Evolutionary conservation across 2,113 vertebrate genomes (phyloP).

Genomic region (Microcebus tavaratra): DNA sequence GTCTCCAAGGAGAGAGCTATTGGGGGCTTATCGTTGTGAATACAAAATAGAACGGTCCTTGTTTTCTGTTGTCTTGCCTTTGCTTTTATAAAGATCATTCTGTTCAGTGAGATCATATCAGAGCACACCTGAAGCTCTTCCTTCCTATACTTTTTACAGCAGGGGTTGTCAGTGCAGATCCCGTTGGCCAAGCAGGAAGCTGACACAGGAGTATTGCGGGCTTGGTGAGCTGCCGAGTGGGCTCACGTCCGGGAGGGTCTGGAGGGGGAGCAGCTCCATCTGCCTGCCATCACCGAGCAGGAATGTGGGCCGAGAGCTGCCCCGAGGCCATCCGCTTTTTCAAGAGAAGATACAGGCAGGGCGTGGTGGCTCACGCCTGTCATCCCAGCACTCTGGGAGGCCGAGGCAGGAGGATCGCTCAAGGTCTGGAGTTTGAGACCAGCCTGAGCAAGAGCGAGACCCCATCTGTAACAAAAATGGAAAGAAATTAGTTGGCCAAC

Average conservation of each 20-base stretch:
- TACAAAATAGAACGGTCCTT: neutral
- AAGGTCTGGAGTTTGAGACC: too few relatives aligned
- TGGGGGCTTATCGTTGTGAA: neutral
- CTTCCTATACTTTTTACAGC: neutral
- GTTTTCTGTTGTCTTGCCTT: neutral
- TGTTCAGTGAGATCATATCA: neutral
- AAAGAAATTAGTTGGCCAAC: too few relatives aligned
- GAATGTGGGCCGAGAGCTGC: neutral
- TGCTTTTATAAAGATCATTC: neutral
- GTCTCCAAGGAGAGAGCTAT: neutral
- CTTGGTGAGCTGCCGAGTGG: neutral
- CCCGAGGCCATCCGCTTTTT: neutral
- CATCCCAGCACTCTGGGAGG: too few relatives aligned
- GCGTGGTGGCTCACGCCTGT: too few relatives aligned
- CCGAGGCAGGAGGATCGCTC: too few relatives aligned
- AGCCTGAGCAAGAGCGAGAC: too few relatives aligned
- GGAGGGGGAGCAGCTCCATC: neutral
- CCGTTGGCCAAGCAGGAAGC: neutral
- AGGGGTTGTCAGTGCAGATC: neutral
- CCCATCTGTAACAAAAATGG: rapidly evolving
- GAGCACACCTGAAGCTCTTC: neutral
- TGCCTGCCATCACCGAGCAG: neutral
- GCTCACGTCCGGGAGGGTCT: rapidly evolving
- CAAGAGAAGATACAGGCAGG: neutral
- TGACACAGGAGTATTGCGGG: neutral